Base-by-base conservation (phyloP, 2,888 invertebrate genomes). In the Anthophora plumipes region DNA sequence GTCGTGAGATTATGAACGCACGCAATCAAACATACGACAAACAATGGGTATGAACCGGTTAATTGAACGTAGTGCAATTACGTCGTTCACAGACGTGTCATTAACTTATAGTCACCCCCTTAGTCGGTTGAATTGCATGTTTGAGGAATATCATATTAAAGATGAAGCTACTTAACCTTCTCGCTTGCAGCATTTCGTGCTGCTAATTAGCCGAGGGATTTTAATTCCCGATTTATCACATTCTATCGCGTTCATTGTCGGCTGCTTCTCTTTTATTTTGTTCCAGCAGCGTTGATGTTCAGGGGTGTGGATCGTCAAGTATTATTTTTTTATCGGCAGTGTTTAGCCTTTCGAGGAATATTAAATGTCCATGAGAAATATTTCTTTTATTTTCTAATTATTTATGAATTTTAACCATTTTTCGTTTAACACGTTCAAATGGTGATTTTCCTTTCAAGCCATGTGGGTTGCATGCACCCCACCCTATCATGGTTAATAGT, bases 41-140 rank as follows among this genome's bases (percentile, higher is more conserved):
- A 57, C 37, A 55, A 41, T 31, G 46, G 20, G 12, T 37, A 68
- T 39, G 55, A 22, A 37, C 17, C 61, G 52, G 17, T 59, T 74
- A 74, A 70, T 74, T 54, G 43, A 43, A 52, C 43, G 22, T 60
- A 5, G n/a, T 17, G 9, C 52, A 68, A 69, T 73, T 69, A 59
- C 50, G 1, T 8, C 17, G 41, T 52, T 50, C 50, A 12, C 48
- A 41, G 43, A 41, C 71, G 71, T 70, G 71, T 74, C 41, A 74
- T 74, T 74, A 70, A 74, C 68, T 74, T 68, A 50, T 68, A 68
- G 55, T 5, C 20, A 39, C 37, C 41, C 22, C 52, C 22, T 31
- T 31, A n/a, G 2, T 31, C 2, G 20, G 14, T 41, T 39, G 43
- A 41, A 64, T 55, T 37, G 66, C 72, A 20, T 54, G 71, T 22